A percentile compares a stretch with the other conserved stretches of the same genome.
phyloP scores from a whole-genome alignment of 2,888 invertebrate species.

The Polyploca ridens region DNA sequence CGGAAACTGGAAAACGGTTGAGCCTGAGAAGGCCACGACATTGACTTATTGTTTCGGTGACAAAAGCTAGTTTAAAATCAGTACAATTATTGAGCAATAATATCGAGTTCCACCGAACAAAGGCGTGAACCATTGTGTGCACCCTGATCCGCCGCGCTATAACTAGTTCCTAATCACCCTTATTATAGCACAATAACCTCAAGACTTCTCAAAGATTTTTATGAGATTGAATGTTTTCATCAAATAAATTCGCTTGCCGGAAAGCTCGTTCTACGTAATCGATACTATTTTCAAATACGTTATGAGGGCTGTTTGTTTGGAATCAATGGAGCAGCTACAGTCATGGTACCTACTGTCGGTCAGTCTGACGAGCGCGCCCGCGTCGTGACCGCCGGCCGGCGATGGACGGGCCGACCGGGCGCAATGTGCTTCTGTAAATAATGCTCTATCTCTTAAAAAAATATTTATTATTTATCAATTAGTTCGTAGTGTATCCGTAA shows the following conservation, averaged over 20 bases:
- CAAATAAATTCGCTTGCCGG: background rate
- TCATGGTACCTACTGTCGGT: background rate
- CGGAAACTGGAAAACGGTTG: constrained; percentile 58
- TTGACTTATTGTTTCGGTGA: constrained; percentile 68
- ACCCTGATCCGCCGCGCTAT: constrained; percentile 58
- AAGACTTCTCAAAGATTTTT: constrained; percentile 39
- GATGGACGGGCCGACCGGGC: constrained; percentile 51
- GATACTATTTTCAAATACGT: constrained; percentile 16
- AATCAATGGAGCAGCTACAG: constrained; percentile 46
- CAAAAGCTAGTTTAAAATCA: constrained; percentile 70
- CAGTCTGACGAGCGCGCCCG: constrained; percentile 36
- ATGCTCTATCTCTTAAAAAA: constrained; percentile 70
- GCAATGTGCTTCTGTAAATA: constrained; percentile 81
- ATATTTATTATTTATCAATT: constrained; percentile 81
- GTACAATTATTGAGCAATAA: constrained; percentile 67
- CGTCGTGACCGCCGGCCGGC: constrained; percentile 34
- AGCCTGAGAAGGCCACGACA: constrained; percentile 67
- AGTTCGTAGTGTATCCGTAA: constrained; percentile 58
- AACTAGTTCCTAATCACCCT: constrained; percentile 68
- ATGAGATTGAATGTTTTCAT: constrained; percentile 31
- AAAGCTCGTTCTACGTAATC: constrained; percentile 10
- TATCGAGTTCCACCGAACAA: constrained; percentile 56
- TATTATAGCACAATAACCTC: constrained; percentile 48
- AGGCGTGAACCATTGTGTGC: constrained; percentile 52
- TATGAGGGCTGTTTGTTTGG: constrained; percentile 64